Evolutionary conservation across 1,140 invertebrate genomes (phyloP).

Genomic region (Doryteuthis pealeii): DNA sequence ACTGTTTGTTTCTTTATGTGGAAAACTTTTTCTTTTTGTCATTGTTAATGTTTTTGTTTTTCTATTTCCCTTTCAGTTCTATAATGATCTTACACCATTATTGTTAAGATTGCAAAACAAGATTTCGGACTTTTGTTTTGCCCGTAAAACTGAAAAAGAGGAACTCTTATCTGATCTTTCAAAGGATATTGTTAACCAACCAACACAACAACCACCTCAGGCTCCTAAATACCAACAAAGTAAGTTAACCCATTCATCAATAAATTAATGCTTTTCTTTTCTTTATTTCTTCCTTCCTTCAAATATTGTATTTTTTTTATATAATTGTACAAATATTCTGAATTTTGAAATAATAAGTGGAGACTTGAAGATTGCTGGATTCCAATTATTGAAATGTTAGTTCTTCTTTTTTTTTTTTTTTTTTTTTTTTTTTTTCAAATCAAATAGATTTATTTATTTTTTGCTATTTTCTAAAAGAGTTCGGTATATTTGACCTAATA

Average conservation of each 20-base stretch:
- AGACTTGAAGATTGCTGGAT: no score
- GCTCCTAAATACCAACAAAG: constrained; percentile 55
- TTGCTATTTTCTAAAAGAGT: no score
- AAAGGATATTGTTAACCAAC: constrained; percentile 57
- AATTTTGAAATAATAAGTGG: no score
- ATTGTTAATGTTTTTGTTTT: constrained; percentile 13
- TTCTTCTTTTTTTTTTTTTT: no score
- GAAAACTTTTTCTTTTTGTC: no score
- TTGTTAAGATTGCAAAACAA: constrained; percentile 96
- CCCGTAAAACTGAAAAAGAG: constrained; percentile 97
- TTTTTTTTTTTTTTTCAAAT: no score
- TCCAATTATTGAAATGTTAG: no score
- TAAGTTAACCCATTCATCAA: not conserved
- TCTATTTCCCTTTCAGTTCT: constrained; percentile 70
- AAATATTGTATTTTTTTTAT: not conserved
- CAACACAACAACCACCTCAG: constrained; percentile 49
- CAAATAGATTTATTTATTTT: no score
- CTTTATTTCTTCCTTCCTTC: not conserved
- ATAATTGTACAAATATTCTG: not conserved
- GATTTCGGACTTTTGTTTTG: constrained; percentile 97
- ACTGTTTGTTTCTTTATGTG: no score
- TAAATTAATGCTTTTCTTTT: not conserved
- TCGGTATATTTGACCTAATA: no score
- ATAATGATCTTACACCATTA: constrained; percentile 95
- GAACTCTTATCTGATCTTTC: constrained; percentile 75